Evolutionary conservation across 2,797 vertebrate species (phyloP).

Genomic region (Hydrolagus colliei): DNA sequence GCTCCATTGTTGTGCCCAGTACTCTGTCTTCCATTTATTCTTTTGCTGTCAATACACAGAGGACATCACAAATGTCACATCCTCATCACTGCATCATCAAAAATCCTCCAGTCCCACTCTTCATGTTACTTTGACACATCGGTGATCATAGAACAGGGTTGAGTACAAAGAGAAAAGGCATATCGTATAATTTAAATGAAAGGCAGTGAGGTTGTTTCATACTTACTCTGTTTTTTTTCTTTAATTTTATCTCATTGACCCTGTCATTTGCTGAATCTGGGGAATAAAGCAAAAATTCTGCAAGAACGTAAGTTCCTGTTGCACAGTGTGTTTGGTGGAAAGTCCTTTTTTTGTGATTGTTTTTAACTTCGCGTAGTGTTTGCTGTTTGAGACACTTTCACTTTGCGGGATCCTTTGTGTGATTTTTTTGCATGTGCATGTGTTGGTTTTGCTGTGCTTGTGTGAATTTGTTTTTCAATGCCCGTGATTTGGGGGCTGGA

Average conservation of each 20-base stretch:
- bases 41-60: too few species aligned
- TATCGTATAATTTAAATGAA: neutral
- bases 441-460: conserved; percentile 43
- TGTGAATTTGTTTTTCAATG: neutral
- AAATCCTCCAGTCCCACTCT: too few species aligned
- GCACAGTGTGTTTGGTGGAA: conserved; percentile 41
- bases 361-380: conserved; percentile 39
- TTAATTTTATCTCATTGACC: conserved; percentile 63
- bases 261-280: conserved; percentile 72
- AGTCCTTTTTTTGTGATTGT: conserved; percentile 16
- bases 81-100: too few species aligned
- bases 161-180: neutral
- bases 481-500: neutral
- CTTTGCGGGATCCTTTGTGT: neutral
- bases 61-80: too few species aligned
- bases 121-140: too few species aligned
- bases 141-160: too few species aligned
- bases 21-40: too few species aligned
- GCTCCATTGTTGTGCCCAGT: too few species aligned
- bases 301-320: conserved; percentile 84
- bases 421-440: conserved; percentile 48
- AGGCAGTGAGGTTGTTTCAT: conserved; percentile 42
- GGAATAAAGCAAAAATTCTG: conserved; percentile 83
- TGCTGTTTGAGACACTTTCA: conserved; percentile 45
- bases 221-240: conserved; percentile 71